Conservation (phyloP, 2,888 invertebrate species). For the Eristalinus sepulchralis region DNA sequence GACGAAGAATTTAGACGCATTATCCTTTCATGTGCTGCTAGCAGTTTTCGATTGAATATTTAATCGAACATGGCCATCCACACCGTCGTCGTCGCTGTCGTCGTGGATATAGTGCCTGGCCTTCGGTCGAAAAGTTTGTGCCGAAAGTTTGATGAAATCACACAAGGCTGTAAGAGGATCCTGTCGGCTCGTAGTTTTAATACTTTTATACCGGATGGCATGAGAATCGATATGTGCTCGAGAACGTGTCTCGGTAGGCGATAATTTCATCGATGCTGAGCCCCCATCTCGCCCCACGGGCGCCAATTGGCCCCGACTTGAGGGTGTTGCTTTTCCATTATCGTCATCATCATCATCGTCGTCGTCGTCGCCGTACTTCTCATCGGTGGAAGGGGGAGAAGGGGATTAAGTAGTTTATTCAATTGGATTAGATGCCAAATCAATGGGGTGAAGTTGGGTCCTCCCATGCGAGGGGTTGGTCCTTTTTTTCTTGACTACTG, state of each 20-base stretch:
- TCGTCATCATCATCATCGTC: not conserved
- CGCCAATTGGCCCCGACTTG: constrained; percentile 45
- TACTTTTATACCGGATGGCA: constrained; percentile 44
- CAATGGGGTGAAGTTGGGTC: constrained; percentile 13
- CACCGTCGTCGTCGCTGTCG: not conserved
- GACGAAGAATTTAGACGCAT: constrained; percentile 19
- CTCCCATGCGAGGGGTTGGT: not conserved
- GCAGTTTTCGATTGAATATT: constrained; percentile 66
- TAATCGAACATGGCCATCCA: constrained; percentile 40
- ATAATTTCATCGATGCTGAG: constrained; percentile 52
- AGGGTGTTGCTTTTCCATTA: not conserved
- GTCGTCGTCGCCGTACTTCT: not conserved
- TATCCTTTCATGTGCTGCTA: constrained; percentile 52
- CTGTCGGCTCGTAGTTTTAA: constrained; percentile 35
- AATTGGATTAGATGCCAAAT: constrained; percentile 59
- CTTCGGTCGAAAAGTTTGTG: constrained; percentile 14
- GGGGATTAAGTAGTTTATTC: constrained; percentile 67
- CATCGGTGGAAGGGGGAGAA: not conserved
- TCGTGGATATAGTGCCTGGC: too few relatives aligned
- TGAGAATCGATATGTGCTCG: constrained; percentile 15
- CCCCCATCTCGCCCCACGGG: constrained; percentile 21
- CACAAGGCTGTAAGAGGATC: constrained; percentile 14
- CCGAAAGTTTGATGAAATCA: constrained; percentile 47
- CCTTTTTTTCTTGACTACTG: not conserved
- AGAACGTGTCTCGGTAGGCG: constrained; percentile 52